Conservation (phyloP, 2,113 vertebrate genomes). For the Hydrolagus affinis region DNA sequence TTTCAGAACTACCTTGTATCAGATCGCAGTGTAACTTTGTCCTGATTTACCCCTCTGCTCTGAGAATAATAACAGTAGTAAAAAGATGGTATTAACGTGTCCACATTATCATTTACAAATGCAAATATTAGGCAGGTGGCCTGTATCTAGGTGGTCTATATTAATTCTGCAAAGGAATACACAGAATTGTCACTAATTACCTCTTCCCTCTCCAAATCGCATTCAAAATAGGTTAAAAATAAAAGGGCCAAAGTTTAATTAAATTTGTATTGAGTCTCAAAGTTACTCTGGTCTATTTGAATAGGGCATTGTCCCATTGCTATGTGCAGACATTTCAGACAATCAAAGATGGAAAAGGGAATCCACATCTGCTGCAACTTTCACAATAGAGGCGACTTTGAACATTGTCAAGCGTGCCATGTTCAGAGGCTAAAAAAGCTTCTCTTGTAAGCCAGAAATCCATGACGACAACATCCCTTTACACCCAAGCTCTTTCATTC, state of each 20-base stretch:
- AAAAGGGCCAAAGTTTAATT: conserved; percentile 27
- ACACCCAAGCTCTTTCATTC: conserved; percentile 21
- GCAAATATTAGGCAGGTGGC: not conserved
- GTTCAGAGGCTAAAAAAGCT: conserved; percentile 12
- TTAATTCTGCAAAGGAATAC: not conserved
- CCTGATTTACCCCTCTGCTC: not conserved
- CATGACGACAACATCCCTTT: conserved; percentile 27
- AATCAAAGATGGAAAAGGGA: conserved; percentile 20
- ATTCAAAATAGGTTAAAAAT: not conserved
- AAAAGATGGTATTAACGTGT: not conserved
- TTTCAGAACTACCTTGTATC: not conserved
- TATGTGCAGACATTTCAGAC: not conserved
- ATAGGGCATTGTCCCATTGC: conserved; percentile 23
- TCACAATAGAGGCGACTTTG: conserved; percentile 28
- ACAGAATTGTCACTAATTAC: not conserved
- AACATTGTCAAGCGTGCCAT: conserved; percentile 1
- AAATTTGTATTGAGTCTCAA: conserved; percentile 15
- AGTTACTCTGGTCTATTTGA: conserved; percentile 26
- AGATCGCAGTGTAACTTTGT: not conserved
- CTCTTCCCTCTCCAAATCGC: not conserved
- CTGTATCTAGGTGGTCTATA: no score
- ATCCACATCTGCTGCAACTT: conserved; percentile 26
- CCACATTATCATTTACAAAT: not conserved
- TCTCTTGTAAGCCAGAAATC: conserved; percentile 29
- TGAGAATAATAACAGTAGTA: not conserved